phyloP scores from a whole-genome alignment of 2,113 vertebrate species.

The Leptocoma aspasia region DNA sequence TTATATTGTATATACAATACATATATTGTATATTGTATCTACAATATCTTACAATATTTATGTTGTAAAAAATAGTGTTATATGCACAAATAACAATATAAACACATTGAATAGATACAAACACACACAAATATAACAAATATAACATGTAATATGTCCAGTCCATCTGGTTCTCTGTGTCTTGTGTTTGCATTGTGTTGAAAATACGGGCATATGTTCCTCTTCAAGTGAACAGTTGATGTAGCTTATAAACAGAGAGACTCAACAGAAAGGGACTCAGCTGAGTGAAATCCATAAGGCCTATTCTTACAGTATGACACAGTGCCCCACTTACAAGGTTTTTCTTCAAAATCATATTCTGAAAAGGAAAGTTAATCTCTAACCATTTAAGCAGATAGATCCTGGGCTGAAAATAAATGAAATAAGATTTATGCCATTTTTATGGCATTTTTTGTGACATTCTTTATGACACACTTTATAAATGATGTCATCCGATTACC shows the following conservation, averaged over 20 bases:
- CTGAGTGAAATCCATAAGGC: neutral
- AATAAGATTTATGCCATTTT: neutral
- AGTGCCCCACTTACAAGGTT: neutral
- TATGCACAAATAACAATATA: neutral
- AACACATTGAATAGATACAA: neutral
- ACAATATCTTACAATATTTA: neutral
- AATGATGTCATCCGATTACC: accelerated
- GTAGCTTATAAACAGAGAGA: neutral
- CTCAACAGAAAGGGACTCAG: neutral
- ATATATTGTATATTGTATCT: too few species aligned
- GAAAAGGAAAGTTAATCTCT: neutral
- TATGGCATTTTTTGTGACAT: neutral
- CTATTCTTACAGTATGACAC: neutral
- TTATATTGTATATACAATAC: neutral
- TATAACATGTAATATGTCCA: neutral
- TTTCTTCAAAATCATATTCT: neutral
- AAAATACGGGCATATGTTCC: neutral
- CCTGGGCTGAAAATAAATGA: neutral
- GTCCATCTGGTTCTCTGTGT: neutral
- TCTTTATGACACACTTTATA: neutral
- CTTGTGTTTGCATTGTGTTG: neutral
- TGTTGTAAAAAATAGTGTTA: neutral
- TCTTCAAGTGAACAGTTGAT: neutral
- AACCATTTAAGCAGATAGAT: neutral
- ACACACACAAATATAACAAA: neutral